These are phyloP conservation scores for Beaufortia kweichowensis DNA, from an alignment of 2,113 vertebrate genomes.

Conservation along the genomic window DNA sequence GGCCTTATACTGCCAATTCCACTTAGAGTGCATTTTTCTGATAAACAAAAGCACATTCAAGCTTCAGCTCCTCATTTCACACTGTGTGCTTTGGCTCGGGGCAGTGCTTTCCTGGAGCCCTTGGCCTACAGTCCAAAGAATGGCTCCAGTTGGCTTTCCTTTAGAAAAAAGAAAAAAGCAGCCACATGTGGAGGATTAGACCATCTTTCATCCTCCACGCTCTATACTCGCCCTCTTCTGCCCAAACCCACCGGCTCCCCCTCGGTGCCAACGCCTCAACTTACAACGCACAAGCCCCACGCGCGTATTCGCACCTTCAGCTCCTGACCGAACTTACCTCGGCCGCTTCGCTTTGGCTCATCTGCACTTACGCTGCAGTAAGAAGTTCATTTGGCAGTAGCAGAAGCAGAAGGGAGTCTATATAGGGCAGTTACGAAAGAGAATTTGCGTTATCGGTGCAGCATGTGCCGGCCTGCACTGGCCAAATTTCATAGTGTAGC, in stretches of 20 bases:
- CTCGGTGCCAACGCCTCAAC: constrained; percentile 49
- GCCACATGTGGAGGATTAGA: constrained; percentile 82
- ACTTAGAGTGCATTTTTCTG: constrained; percentile 84
- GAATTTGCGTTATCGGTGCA: constrained; percentile 19
- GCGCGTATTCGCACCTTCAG: constrained; percentile 34
- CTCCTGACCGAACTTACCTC: constrained; percentile 55
- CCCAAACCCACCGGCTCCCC: constrained; percentile 61
- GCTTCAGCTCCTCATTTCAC: constrained; percentile 85
- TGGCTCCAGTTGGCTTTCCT: constrained; percentile 80
- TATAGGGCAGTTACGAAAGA: constrained; percentile 24
- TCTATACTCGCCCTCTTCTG: constrained; percentile 71
- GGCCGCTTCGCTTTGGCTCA: constrained; percentile 14
- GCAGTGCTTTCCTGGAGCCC: constrained; percentile 77
- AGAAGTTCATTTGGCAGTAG: constrained; percentile 35
- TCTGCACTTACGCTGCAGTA: background rate
- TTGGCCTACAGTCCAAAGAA: constrained; percentile 78
- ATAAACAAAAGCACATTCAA: constrained; percentile 86
- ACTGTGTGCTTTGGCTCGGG: constrained; percentile 83
- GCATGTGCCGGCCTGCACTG: constrained; percentile 4
- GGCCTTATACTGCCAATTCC: constrained; percentile 75
- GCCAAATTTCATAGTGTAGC: constrained; percentile 20
- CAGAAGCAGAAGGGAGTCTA: constrained; percentile 8
- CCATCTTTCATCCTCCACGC: constrained; percentile 78
- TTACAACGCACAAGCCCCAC: constrained; percentile 54
- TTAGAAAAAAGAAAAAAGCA: constrained; percentile 63